A percentile compares a stretch with the other conserved stretches of the same genome.
Conservation (phyloP, 2,113 vertebrate genomes). For the Opisthocomus hoazin region DNA sequence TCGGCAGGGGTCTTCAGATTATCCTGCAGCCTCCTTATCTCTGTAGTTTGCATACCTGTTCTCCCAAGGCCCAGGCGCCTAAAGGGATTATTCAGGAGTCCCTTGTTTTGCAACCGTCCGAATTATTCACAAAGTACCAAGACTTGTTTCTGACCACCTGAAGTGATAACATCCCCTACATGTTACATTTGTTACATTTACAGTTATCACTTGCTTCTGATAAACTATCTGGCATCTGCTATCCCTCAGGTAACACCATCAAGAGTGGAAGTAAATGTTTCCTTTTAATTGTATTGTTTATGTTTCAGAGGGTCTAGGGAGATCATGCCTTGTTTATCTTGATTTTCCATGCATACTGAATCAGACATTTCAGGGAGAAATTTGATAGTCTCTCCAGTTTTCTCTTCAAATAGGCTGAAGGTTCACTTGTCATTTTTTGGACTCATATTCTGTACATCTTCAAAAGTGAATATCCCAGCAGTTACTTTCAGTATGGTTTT, state of each 20-base stretch:
- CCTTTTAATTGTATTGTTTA: constrained; percentile 61
- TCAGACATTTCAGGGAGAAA: not conserved
- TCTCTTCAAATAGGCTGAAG: not conserved
- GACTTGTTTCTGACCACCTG: too few species aligned
- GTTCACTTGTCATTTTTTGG: not conserved
- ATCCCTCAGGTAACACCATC: constrained; percentile 54
- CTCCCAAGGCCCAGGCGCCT: too few species aligned
- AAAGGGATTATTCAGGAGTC: too few species aligned
- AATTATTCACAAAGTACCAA: too few species aligned
- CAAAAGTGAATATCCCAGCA: not conserved
- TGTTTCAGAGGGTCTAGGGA: constrained; percentile 13
- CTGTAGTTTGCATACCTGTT: too few species aligned
- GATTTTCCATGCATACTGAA: not conserved
- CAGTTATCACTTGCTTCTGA: constrained; percentile 59
- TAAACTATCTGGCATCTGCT: constrained; percentile 64
- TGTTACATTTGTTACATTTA: too few species aligned
- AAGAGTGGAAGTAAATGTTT: constrained; percentile 57
- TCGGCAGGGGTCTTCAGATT: too few species aligned
- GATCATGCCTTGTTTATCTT: not conserved
- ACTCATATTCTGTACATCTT: not conserved
- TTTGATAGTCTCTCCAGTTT: not conserved
- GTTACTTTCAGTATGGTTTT: not conserved
- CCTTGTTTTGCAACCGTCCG: too few species aligned
- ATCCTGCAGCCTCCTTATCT: too few species aligned
- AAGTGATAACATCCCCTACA: too few species aligned